phyloP scores from a whole-genome alignment of 2,113 vertebrate genomes.

The Thinocorus orbignyianus region DNA sequence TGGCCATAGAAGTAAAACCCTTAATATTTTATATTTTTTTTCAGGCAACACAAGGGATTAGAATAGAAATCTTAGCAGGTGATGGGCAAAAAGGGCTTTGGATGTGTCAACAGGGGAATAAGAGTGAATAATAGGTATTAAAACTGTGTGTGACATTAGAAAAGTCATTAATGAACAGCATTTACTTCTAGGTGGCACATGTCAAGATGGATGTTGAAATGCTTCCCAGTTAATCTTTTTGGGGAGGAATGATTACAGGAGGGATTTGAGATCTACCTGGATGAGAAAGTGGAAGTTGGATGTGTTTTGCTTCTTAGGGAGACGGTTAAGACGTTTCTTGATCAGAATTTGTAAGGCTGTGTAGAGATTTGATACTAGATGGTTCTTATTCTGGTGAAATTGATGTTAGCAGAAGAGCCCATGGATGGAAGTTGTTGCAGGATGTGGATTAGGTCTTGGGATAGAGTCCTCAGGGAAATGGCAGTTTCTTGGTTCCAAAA shows the following conservation, averaged over 20 bases:
- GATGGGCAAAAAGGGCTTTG: background rate
- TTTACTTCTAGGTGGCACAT: background rate
- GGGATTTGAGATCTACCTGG: background rate
- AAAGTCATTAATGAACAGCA: background rate
- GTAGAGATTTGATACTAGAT: background rate
- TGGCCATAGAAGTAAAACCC: background rate
- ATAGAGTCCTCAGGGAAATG: background rate
- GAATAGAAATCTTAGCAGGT: background rate
- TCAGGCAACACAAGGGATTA: background rate
- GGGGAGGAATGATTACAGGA: background rate
- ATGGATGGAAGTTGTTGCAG: background rate
- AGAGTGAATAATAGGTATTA: background rate
- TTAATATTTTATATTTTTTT: background rate
- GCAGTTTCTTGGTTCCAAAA: background rate
- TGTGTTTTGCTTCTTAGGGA: background rate
- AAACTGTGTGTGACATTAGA: background rate
- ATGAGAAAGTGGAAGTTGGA: background rate
- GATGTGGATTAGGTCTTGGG: background rate
- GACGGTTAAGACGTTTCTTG: background rate
- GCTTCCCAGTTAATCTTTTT: background rate
- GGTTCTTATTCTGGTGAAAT: background rate
- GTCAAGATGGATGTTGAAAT: background rate
- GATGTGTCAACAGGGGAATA: background rate
- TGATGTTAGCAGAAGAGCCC: background rate
- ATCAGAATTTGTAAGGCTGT: accelerated